Base-by-base conservation (phyloP, 2,888 invertebrate genomes). In the Scaptomyza caliginosa region DNA sequence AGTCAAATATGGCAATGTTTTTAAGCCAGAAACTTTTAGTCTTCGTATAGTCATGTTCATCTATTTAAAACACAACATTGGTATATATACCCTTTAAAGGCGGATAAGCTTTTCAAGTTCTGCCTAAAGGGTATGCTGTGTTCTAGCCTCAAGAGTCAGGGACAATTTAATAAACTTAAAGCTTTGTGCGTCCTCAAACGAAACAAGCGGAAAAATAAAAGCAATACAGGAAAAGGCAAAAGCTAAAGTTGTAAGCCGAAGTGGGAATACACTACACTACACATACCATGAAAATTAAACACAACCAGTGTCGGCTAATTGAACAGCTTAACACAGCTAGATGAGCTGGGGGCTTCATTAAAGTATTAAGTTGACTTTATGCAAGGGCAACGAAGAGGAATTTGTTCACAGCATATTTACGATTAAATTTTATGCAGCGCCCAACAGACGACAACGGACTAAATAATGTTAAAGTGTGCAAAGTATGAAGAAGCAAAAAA, bases 1-100 rank as follows among this genome's bases (percentile, higher is more conserved):
- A 64, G 59, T 56, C 42, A 67, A 73, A 67, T n/a, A n/a, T n/a
- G n/a, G n/a, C n/a, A n/a, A n/a, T n/a, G n/a, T 65, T 24, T 24
- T 24, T 24, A 24, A 24, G 24, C 24, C 24, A n/a, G n/a, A n/a
- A n/a, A n/a, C n/a, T n/a, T 24, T 24, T 24, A 24, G 24, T 1
- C 24, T 24, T 24, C 6, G 6, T 6, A 6, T 3, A 24, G 24
- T 6, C 6, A 1, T 5, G 3, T 24, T 24, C 6, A 6, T 40
- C 32, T 60, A 40, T 62, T 54, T 46, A n/a, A 24, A 21, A n/a
- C 63, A 13, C 17, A 51, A 11, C 16, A 24, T n/a, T n/a, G n/a
- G n/a, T n/a, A n/a, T 6, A 6, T 24, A 24, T 24, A 24, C 24
- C 24, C 24, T 17, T n/a, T n/a, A n/a, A n/a, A n/a, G n/a, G n/a